phyloP scores from a whole-genome alignment of 2,797 vertebrate species.

The Pseudochaenichthys georgianus region DNA sequence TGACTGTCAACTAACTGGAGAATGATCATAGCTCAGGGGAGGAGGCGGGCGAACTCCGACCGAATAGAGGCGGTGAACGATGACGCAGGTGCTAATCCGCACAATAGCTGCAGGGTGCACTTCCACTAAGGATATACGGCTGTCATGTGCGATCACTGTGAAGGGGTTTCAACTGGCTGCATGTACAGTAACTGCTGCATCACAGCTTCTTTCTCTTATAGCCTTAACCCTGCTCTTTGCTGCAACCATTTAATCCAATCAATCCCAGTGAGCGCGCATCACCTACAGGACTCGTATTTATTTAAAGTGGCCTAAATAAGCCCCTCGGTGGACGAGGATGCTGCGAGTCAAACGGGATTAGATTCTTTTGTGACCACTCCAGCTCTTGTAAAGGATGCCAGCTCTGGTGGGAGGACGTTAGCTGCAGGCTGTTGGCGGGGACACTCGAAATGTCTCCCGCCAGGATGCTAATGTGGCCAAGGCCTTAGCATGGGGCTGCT shows the following conservation, averaged over 20 bases:
- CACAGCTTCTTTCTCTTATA: conserved; percentile 20
- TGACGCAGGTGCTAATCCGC: conserved; percentile 56
- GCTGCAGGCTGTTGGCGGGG: conserved; percentile 65
- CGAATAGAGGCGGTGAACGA: conserved; percentile 8
- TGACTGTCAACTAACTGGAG: conserved; percentile 5
- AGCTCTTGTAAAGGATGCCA: conserved; percentile 70
- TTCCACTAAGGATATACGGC: conserved; percentile 46
- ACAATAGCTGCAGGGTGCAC: conserved; percentile 31
- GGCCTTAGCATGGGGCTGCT: conserved; percentile 55
- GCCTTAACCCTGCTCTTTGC: conserved; percentile 18
- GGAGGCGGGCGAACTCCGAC: conserved; percentile 1
- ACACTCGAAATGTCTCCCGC: conserved; percentile 50
- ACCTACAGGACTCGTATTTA: conserved; percentile 50
- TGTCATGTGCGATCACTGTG: conserved; percentile 48
- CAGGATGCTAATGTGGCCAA: conserved; percentile 75
- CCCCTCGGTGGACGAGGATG: conserved; percentile 43
- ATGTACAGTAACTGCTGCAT: conserved; percentile 45
- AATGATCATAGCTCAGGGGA: conserved; percentile 1
- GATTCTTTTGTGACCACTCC: conserved; percentile 75
- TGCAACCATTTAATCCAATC: conserved; percentile 61
- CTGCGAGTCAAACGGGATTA: conserved; percentile 69
- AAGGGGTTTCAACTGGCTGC: conserved; percentile 47
- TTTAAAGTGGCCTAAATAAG: conserved; percentile 63
- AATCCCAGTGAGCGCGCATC: conserved; percentile 45
- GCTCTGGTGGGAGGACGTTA: conserved; percentile 66